Conservation (phyloP, 2,113 vertebrate genomes). For the Oxygymnocypris stewartii region DNA sequence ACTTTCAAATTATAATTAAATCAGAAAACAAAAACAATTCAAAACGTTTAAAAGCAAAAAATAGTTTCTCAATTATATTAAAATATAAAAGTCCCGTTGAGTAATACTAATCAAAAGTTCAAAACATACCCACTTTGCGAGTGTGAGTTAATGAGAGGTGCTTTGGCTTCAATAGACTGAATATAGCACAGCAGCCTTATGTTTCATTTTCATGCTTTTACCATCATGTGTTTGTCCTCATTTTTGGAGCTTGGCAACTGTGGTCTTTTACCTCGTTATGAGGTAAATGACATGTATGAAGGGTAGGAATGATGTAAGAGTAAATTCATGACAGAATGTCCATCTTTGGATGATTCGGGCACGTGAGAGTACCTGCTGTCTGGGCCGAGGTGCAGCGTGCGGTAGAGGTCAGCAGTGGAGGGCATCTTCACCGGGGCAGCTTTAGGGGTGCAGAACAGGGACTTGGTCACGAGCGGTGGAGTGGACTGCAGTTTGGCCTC, state of each 20-base stretch:
- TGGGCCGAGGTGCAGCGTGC: conserved; percentile 70
- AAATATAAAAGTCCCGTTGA: no score
- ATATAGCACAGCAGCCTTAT: no score
- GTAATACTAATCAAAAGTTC: no score
- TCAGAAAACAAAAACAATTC: no score
- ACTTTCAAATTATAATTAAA: no score
- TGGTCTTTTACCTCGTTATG: background rate
- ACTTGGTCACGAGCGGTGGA: conserved; percentile 57
- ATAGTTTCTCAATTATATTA: no score
- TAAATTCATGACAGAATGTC: background rate
- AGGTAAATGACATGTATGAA: no score
- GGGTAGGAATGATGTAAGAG: background rate
- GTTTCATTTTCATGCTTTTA: no score
- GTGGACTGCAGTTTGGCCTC: conserved; percentile 65
- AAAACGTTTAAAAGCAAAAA: no score
- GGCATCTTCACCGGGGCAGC: conserved; percentile 67
- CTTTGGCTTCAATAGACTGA: no score
- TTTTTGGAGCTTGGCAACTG: background rate
- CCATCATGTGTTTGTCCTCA: background rate
- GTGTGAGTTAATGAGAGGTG: no score
- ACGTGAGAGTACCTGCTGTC: conserved; percentile 76
- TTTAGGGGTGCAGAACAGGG: conserved; percentile 70
- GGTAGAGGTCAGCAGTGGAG: conserved; percentile 77
- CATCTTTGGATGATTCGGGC: background rate
- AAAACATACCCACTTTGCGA: no score